Evolutionary conservation across 2,113 vertebrate genomes (phyloP), one percentile per base, ranked within the genome.

Genomic region (Toxotes chatareus): DNA sequence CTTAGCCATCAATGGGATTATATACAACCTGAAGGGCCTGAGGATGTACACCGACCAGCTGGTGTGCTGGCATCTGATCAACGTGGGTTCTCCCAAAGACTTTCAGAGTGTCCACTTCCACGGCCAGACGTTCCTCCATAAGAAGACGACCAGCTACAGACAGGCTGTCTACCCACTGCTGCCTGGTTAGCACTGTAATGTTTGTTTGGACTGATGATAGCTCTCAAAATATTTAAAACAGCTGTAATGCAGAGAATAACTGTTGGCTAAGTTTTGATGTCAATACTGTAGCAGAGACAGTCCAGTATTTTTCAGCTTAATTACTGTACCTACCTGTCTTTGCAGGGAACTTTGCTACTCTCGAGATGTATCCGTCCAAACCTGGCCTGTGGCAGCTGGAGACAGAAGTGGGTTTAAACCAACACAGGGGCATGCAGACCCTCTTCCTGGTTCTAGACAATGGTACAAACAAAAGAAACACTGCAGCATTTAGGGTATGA

Each of bases 1-100:
- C 34, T 0, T 75, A 99, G 98, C 97, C 31, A 98, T 99, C 84
- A 99, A 99, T 85, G 98, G 98, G 32, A 95, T 97, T 79, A 95
- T 95, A 53, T 94, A 93, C 93, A 95, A 93, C 77, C 88, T 99
- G 68, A 97, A 97, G 76, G 98, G 98, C 40, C 94, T 99, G 80
- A 94, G 92, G 76, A 99, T 99, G 96, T 98, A 97, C 36, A 94
- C 96, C 71, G 94, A 95, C 67, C 96, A 98, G 90, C 86, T 92
- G 6, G 96, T 96, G 62, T 92, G 93, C 68, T 95, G 97, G 95
- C 96, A 99, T 87, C 89, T 99, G 73, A 90, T 99, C 82, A 99
- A 99, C 91, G 89, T 98, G 96, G 98, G 98, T 4, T 93, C 95
- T 51, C 93, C 96, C 38, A 95, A 84, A 80, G 97, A 99, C 84